Percentiles rank a stretch among this genome's conserved stretches.
These are phyloP conservation scores for Drosophila parvula DNA, from an alignment of 1,140 invertebrate species.

Conservation along the genomic window DNA sequence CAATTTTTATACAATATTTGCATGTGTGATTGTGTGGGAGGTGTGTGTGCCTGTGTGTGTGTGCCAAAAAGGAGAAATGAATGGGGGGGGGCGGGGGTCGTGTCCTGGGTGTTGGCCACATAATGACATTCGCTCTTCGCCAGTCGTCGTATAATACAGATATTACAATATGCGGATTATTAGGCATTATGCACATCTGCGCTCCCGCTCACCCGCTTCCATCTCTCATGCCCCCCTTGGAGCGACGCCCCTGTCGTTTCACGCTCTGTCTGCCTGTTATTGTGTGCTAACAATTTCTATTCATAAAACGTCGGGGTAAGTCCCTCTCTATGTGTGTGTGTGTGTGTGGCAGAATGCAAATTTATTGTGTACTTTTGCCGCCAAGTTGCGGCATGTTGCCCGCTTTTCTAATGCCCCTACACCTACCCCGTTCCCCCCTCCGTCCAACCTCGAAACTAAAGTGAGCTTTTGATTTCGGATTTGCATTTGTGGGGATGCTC, in stretches of 20 bases:
- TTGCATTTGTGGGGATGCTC: slow-evolving; percentile 61
- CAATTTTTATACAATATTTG: slow-evolving; percentile 79
- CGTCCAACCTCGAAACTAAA: slow-evolving; percentile 24
- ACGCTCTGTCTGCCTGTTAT: slow-evolving; percentile 49
- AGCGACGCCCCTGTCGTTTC: slow-evolving; percentile 15
- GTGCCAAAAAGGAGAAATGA: not conserved
- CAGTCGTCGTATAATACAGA: slow-evolving; percentile 72
- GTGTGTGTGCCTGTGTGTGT: not conserved
- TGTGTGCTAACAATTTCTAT: slow-evolving; percentile 80
- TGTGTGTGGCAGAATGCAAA: slow-evolving; percentile 70
- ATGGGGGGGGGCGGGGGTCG: not conserved
- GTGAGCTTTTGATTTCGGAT: slow-evolving; percentile 72
- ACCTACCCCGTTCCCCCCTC: not conserved
- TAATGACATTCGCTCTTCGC: slow-evolving; percentile 69
- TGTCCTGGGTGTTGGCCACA: slow-evolving; percentile 33
- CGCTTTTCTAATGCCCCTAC: not conserved
- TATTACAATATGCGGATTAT: slow-evolving; percentile 82
- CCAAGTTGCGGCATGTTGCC: slow-evolving; percentile 68
- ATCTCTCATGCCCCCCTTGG: not conserved
- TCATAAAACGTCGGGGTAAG: slow-evolving; percentile 53
- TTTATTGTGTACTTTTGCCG: slow-evolving; percentile 79
- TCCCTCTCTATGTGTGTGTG: slow-evolving; percentile 20
- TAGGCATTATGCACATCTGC: slow-evolving; percentile 75
- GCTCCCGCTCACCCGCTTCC: not conserved
- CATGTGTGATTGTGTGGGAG: slow-evolving; percentile 15